Conservation (phyloP, 2,888 invertebrate genomes). For the Athetis lepigone region DNA sequence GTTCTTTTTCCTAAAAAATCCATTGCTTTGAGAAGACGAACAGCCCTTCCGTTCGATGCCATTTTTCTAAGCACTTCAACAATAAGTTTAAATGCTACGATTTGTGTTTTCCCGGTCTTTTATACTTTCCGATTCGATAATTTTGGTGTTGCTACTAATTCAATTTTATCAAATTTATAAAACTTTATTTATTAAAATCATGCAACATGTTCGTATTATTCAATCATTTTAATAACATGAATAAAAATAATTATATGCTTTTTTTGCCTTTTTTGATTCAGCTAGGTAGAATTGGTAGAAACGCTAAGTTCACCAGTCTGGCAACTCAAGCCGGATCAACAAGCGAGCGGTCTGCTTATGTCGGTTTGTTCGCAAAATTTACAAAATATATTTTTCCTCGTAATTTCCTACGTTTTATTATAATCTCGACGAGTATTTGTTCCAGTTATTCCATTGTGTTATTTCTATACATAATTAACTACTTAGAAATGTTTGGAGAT, state of each 20-base stretch:
- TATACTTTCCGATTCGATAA: constrained; percentile 28
- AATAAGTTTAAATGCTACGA: background rate
- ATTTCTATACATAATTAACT: constrained; percentile 45
- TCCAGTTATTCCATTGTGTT: constrained; percentile 42
- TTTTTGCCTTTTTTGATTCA: too few species aligned
- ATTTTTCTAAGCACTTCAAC: constrained; percentile 30
- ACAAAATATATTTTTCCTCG: constrained; percentile 45
- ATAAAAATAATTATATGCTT: too few species aligned
- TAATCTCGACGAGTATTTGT: constrained; percentile 36
- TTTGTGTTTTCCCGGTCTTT: constrained; percentile 51
- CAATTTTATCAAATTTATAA: background rate
- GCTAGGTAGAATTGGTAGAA: constrained; percentile 14
- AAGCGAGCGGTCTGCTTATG: constrained; percentile 74
- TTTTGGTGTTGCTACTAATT: constrained; percentile 37
- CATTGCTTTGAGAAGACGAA: constrained; percentile 67
- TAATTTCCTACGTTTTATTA: constrained; percentile 46
- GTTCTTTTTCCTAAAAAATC: constrained; percentile 52
- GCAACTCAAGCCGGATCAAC: constrained; percentile 85
- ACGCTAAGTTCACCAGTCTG: constrained; percentile 53
- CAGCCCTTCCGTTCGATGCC: constrained; percentile 60
- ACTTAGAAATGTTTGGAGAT: constrained; percentile 73
- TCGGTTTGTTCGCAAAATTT: constrained; percentile 62
- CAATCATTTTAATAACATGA: background rate
- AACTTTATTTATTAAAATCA: background rate
- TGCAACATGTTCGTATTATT: background rate